These are phyloP conservation scores for Cyphomyrmex costatus DNA, from an alignment of 1,140 invertebrate genomes.

Conservation along the genomic window DNA sequence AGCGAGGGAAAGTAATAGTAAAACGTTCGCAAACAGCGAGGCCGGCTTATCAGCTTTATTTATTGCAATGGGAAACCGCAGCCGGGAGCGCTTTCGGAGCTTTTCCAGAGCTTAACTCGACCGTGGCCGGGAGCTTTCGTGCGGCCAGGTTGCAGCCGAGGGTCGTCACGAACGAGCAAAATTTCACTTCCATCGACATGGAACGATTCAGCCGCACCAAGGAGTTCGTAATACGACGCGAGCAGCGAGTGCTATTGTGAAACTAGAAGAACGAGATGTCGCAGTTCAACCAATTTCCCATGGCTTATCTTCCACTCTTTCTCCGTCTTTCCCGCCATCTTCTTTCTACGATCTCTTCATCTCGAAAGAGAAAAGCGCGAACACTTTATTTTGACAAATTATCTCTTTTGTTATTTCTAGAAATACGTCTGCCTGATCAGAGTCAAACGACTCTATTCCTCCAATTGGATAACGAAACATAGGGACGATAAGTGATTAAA, in stretches of 20 bases:
- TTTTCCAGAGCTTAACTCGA: slow-evolving; percentile 71
- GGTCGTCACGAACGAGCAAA: slow-evolving; percentile 66
- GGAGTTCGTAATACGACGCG: slow-evolving; percentile 54
- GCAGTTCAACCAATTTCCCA: slow-evolving; percentile 61
- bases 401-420: slow-evolving; percentile 7
- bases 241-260: slow-evolving; percentile 56
- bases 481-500: neutral
- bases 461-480: neutral
- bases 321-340: neutral
- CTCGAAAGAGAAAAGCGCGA: neutral
- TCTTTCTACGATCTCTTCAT: neutral
- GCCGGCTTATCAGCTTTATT: slow-evolving; percentile 81
- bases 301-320: slow-evolving; percentile 34
- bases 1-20: slow-evolving; percentile 78
- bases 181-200: slow-evolving; percentile 63
- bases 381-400: slow-evolving; percentile 44
- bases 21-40: slow-evolving; percentile 80
- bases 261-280: slow-evolving; percentile 59
- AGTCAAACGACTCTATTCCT: neutral
- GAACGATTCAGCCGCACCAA: slow-evolving; percentile 50
- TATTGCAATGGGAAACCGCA: slow-evolving; percentile 77
- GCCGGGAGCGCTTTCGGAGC: slow-evolving; percentile 73
- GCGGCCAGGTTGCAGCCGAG: slow-evolving; percentile 49
- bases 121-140: slow-evolving; percentile 59
- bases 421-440: neutral